Base-by-base conservation (phyloP, 2,888 invertebrate species). In the Adineta ricciae region DNA sequence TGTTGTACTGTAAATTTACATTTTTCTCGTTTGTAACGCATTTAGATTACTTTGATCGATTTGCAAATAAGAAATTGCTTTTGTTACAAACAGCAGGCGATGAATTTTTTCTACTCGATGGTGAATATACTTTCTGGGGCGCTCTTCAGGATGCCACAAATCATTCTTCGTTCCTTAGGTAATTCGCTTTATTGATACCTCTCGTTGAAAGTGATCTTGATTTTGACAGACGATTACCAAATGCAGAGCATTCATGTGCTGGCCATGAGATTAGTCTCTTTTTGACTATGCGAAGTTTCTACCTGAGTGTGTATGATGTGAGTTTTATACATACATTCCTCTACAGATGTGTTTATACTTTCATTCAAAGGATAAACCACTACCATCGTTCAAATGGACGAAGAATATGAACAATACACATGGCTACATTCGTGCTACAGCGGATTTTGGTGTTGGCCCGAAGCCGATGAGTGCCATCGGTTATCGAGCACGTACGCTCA, bases 81-180 rank as follows among this genome's bases (percentile, higher is more conserved):
- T 87, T 88, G 8, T 87, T 88, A 24, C 87, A 87, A 46, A 88
- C 88, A 2, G 87, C 87, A 7, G 89, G 89, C 2, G 89, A 89
- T 84, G 89, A 89, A 84, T 89, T 88, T 86, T 89, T 89, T 86
- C 87, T 88, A 83, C 87, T 88, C 1, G 89, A 89, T 82, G 88
- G 88, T 86, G 87, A 88, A 3, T 87, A 87, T 83, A 88, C 87
- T 16, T 85, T 83, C 82, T 85, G 85, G 85, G 36, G 73, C 46
- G 83, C 83, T 27, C 52, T 85, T n/a, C n/a, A 46, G 19, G 46
- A 49, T 11, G 85, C 83, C 1, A 89, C 89, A 88, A 4, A 89
- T 87, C 0, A 46, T 46, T 46, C 46, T 46, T 46, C 46, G 46
- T 46, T 46, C 11, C 46, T 46, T 46, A 46, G 46, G 46, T 46